Conservation (phyloP, 2,888 invertebrate genomes). For the Gasteruption jaculator region DNA sequence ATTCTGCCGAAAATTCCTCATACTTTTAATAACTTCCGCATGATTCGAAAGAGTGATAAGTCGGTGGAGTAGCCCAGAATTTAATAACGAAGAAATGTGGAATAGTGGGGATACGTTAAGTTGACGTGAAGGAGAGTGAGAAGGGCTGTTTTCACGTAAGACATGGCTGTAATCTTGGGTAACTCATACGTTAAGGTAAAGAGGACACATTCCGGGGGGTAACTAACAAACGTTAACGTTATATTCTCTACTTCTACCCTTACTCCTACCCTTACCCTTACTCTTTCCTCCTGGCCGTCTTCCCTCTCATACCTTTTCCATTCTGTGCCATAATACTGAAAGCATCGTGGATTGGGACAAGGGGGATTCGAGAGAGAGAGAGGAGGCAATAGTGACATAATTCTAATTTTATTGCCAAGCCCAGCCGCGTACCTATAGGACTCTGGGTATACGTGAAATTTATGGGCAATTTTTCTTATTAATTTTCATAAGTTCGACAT, state of each 20-base stretch:
- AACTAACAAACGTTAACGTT: slow-evolving; percentile 41
- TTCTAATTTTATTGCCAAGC: slow-evolving; percentile 49
- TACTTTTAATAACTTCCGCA: too few relatives aligned
- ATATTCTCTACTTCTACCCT: slow-evolving; percentile 19
- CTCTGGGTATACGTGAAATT: slow-evolving; percentile 36
- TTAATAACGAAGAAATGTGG: slow-evolving; percentile 39
- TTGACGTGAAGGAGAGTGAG: slow-evolving; percentile 26
- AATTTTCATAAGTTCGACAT: slow-evolving; percentile 52
- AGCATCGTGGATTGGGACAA: background rate
- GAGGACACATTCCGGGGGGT: slow-evolving; percentile 44
- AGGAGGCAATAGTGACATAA: slow-evolving; percentile 36
- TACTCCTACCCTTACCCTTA: slow-evolving; percentile 2
- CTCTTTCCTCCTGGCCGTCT: slow-evolving; percentile 9
- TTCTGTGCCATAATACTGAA: too few relatives aligned
- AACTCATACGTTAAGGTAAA: slow-evolving; percentile 45
- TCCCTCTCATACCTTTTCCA: slow-evolving; percentile 1
- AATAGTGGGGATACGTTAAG: slow-evolving; percentile 16
- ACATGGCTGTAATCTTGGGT: slow-evolving; percentile 48
- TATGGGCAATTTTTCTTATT: slow-evolving; percentile 51
- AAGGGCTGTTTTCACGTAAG: slow-evolving; percentile 28
- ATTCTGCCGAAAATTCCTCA: too few relatives aligned
- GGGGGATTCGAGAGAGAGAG: background rate
- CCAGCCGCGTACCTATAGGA: slow-evolving; percentile 29
- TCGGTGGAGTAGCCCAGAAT: slow-evolving; percentile 28
- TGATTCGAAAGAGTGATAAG: slow-evolving; percentile 3